Conservation (phyloP, 2,113 vertebrate genomes). For the Mastomys coucha region DNA sequence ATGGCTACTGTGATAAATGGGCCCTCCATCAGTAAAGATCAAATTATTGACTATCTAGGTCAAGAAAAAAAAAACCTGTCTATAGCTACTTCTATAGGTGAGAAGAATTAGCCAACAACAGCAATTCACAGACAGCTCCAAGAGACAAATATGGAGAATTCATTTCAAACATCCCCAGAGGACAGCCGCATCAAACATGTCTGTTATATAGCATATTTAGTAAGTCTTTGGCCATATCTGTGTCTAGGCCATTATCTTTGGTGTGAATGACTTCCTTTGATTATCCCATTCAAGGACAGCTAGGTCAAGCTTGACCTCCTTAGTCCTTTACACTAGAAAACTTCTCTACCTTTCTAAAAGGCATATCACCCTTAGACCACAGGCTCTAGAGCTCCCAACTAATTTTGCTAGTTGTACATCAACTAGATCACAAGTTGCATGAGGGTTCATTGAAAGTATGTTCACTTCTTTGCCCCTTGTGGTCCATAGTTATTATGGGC, state of each 20-base stretch:
- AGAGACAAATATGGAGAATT: constrained; percentile 40
- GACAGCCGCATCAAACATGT: neutral
- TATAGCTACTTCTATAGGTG: constrained; percentile 68
- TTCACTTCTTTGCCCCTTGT: neutral
- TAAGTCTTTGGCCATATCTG: neutral
- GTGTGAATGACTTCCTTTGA: neutral
- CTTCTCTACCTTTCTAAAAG: neutral
- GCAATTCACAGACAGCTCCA: constrained; percentile 57
- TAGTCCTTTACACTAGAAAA: neutral
- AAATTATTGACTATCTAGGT: constrained; percentile 79
- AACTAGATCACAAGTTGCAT: constrained; percentile 36
- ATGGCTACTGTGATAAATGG: constrained; percentile 80
- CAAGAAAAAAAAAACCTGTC: constrained; percentile 62
- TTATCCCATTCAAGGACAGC: neutral
- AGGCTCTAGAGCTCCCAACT: neutral
- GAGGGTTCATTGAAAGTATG: constrained; percentile 5
- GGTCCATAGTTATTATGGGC: too few relatives aligned
- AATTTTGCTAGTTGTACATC: neutral
- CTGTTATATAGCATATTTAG: neutral
- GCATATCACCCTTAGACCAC: neutral
- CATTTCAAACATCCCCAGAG: constrained; percentile 26
- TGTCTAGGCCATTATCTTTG: neutral
- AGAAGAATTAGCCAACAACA: constrained; percentile 73
- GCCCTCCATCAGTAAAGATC: constrained; percentile 77
- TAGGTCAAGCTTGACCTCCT: neutral